phyloP scores from a whole-genome alignment of 2,888 invertebrate species.

The Ornithoptera priamus region DNA sequence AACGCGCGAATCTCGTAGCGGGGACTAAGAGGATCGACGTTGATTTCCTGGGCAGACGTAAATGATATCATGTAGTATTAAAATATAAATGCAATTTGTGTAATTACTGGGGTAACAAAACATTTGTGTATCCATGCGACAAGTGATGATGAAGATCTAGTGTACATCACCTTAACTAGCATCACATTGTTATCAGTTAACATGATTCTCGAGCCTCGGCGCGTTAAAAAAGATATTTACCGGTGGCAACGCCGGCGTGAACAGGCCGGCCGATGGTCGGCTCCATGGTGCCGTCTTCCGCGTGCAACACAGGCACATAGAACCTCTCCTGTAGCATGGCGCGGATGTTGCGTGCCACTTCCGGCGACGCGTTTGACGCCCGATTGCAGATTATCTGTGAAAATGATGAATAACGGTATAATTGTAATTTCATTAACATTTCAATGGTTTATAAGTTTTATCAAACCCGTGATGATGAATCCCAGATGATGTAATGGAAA shows the following conservation, averaged over 20 bases:
- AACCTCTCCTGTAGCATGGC: conserved; percentile 85
- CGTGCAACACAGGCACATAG: conserved; percentile 93
- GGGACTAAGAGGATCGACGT: conserved; percentile 83
- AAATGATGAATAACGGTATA: background rate
- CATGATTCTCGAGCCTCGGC: too few relatives aligned
- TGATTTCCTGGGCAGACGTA: conserved; percentile 76
- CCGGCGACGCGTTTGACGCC: conserved; percentile 61
- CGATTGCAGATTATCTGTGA: conserved; percentile 88
- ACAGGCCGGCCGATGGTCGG: conserved; percentile 90
- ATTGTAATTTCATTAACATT: too few relatives aligned
- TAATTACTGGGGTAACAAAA: too few relatives aligned
- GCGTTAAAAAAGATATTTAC: conserved; percentile 62
- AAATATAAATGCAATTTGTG: too few relatives aligned
- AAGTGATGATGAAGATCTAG: too few relatives aligned
- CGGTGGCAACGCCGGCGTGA: conserved; percentile 85
- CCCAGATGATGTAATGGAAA: too few relatives aligned
- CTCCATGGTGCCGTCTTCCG: conserved; percentile 86
- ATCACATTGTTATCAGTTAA: too few relatives aligned
- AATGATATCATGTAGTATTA: background rate
- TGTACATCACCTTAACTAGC: too few relatives aligned
- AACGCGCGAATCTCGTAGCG: conserved; percentile 89
- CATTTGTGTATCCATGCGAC: too few relatives aligned
- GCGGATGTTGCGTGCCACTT: conserved; percentile 78
- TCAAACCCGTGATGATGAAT: too few relatives aligned
- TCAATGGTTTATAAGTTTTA: too few relatives aligned